phyloP scores from a whole-genome alignment of 2,113 vertebrate genomes.

The Galemys pyrenaicus region DNA sequence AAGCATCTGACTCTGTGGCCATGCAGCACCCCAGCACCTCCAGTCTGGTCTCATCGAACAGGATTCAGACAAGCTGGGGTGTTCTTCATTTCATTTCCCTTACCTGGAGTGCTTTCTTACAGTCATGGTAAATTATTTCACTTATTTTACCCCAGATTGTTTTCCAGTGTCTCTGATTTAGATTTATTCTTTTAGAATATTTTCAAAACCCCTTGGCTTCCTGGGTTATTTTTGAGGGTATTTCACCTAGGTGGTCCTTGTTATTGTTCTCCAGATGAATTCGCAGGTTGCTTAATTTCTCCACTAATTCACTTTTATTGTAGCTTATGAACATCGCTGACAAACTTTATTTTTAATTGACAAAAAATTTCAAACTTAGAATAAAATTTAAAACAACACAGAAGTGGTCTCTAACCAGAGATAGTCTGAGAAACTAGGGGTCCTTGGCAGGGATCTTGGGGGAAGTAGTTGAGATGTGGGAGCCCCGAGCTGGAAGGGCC shows the following conservation, averaged over 20 bases:
- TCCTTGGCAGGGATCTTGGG: neutral
- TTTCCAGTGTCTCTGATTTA: neutral
- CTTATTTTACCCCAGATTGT: neutral
- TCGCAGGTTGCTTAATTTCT: neutral
- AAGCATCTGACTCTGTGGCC: accelerated
- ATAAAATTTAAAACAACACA: neutral
- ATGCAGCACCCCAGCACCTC: too few relatives aligned
- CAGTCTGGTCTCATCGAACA: accelerated
- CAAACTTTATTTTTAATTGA: too few relatives aligned
- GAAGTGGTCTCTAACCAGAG: neutral
- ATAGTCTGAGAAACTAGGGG: neutral
- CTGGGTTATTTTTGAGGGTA: neutral
- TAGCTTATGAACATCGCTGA: neutral
- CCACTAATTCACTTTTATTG: neutral
- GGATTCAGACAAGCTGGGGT: neutral
- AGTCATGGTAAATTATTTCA: neutral
- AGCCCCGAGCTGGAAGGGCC: neutral
- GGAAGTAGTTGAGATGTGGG: accelerated
- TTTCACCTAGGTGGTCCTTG: neutral
- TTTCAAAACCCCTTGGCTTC: neutral
- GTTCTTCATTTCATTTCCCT: neutral
- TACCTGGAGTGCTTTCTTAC: neutral
- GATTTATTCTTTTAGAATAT: neutral
- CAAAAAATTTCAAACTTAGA: too few relatives aligned
- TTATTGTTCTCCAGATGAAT: neutral